Base-by-base conservation (phyloP, 1,140 invertebrate species). In the Eurosta solidaginis region DNA sequence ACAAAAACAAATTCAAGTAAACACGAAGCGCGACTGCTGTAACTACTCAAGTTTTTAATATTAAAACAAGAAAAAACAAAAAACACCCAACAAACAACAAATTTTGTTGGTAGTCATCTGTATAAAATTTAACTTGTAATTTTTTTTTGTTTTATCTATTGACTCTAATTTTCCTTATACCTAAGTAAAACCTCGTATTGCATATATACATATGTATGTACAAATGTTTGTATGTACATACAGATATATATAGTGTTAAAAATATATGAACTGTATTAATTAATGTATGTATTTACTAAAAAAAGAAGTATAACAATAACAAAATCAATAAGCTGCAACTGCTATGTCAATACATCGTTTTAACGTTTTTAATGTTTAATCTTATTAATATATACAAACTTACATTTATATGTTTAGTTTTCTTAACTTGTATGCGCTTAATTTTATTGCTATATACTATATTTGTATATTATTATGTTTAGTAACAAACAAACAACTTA, bases 181-280 rank as follows among this genome's bases (percentile, higher is more conserved):
- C 1, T 68, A 68, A 40, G n/a, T n/a, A 20, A 59, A 68, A 68
- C n/a, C n/a, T 36, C 17, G 14, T 59, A 17, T 59, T 68, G 59
- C 59, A 40, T 68, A 68, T 68, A 29, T 7, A 59, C 17, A n/a
- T n/a, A n/a, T n/a, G n/a, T n/a, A n/a, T n/a, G n/a, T n/a, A n/a
- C n/a, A n/a, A n/a, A n/a, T n/a, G n/a, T n/a, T n/a, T n/a, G n/a
- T n/a, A 20, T 25, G 20, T 52, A 52, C 50, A 27, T 40, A 68
- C 40, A 40, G 20, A 68, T 29, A 47, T n/a, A 73, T 29, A 73
- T 14, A 74, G 27, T 6, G 45, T 25, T 36, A 74, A 74, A 74
- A 74, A 47, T 74, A 33, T 59, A 59, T 59, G 29, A 59, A 59
- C 29, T 59, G 52, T 68, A 68, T 68, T 68, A 68, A 47, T 17